Evolutionary conservation across 2,113 vertebrate genomes (phyloP).

Genomic region (Psephotus haematonotus): DNA sequence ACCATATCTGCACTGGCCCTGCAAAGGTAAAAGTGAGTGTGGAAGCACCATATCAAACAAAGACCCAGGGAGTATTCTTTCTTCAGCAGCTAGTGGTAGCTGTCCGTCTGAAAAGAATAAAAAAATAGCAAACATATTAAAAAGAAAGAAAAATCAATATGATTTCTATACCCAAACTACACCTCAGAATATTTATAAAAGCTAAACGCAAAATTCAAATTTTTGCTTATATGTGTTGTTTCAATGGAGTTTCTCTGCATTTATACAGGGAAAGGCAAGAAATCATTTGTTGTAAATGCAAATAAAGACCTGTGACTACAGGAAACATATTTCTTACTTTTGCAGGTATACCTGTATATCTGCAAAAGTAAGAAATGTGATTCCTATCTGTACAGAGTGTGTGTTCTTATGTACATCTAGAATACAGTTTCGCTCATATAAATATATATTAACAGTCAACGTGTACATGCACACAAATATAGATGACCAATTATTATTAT

Average conservation of each 20-base stretch:
- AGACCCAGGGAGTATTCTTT: not conserved
- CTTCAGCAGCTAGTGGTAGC: not conserved
- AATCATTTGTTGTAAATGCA: not conserved
- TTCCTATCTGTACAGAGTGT: not conserved
- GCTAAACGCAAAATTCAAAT: not conserved
- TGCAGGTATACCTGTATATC: not conserved
- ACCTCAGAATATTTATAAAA: not conserved
- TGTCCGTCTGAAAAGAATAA: not conserved
- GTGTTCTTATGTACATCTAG: not conserved
- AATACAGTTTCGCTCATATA: not conserved
- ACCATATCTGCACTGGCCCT: not conserved
- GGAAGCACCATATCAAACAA: not conserved
- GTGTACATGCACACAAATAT: rapidly evolving
- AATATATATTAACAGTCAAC: rapidly evolving
- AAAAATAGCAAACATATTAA: not conserved
- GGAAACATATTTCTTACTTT: not conserved
- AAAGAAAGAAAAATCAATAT: not conserved
- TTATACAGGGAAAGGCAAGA: not conserved
- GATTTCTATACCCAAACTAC: not conserved
- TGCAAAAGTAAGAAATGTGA: rapidly evolving
- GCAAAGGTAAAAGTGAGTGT: not conserved
- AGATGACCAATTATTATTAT: not conserved
- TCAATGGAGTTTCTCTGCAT: not conserved
- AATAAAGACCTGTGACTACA: not conserved
- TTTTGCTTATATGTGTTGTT: not conserved